These are phyloP conservation scores for Sminthurides aquaticus DNA, from an alignment of 2,888 invertebrate genomes.

Conservation along the genomic window DNA sequence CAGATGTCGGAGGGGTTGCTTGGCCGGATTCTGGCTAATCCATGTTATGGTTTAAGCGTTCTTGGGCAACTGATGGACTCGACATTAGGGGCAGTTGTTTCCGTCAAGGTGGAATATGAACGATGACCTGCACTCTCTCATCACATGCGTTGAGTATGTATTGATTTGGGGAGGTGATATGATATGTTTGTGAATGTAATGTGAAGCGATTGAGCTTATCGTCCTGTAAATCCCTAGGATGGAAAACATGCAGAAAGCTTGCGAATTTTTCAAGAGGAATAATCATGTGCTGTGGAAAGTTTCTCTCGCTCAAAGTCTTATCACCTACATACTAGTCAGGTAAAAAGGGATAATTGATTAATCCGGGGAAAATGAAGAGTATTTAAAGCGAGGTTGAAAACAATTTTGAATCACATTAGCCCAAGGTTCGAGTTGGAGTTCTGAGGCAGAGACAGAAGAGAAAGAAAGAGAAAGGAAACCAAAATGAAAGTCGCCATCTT, in stretches of 20 bases:
- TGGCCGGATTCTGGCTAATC: too few relatives aligned
- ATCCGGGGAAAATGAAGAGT: not conserved
- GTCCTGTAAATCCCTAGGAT: too few relatives aligned
- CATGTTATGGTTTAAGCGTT: too few relatives aligned
- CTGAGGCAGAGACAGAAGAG: not conserved
- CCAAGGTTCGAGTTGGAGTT: not conserved
- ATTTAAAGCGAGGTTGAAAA: not conserved
- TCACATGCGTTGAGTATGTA: not conserved
- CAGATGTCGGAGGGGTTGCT: too few relatives aligned
- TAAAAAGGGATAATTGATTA: not conserved
- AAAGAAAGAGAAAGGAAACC: not conserved
- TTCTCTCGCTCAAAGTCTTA: too few relatives aligned
- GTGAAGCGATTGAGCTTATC: too few relatives aligned
- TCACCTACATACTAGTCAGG: not conserved
- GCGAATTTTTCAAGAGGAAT: too few relatives aligned
- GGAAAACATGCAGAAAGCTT: not conserved
- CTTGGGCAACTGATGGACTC: too few relatives aligned
- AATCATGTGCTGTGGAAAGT: not conserved
- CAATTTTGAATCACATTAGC: not conserved
- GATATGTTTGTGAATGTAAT: not conserved
- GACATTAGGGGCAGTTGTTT: too few relatives aligned
- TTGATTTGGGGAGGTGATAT: not conserved
- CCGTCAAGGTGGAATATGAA: not conserved
- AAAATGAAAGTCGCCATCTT: constrained; percentile 2
- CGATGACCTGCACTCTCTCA: not conserved